These are phyloP conservation scores for Drosophila truncata DNA, from an alignment of 1,140 invertebrate genomes.

Conservation along the genomic window DNA sequence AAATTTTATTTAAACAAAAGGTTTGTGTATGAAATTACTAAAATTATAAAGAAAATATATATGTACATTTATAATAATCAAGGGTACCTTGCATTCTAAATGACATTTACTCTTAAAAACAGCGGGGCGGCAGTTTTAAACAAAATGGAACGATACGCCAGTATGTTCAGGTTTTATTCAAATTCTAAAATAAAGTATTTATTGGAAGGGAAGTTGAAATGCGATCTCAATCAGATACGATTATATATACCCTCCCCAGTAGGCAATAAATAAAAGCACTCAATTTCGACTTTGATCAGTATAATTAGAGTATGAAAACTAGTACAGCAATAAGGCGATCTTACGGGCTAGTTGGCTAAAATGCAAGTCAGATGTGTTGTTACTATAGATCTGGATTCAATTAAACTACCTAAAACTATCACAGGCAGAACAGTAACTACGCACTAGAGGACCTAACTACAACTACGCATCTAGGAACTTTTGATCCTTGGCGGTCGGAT, in stretches of 20 bases:
- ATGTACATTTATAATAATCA: background rate
- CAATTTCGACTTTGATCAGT: slow-evolving; percentile 24
- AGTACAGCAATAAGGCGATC: slow-evolving; percentile 21
- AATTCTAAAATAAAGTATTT: slow-evolving; percentile 3
- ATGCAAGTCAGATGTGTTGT: slow-evolving; percentile 47
- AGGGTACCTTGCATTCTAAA: background rate
- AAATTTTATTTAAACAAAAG: too few species aligned
- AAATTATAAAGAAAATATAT: too few species aligned
- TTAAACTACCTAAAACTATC: slow-evolving; percentile 81
- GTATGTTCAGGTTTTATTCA: background rate
- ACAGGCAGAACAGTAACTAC: slow-evolving; percentile 81
- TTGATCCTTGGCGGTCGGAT: slow-evolving; percentile 36
- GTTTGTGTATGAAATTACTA: too few species aligned
- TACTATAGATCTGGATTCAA: slow-evolving; percentile 37
- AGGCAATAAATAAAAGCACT: slow-evolving; percentile 3
- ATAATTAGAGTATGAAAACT: slow-evolving; percentile 20
- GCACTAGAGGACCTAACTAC: slow-evolving; percentile 66
- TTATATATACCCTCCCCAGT: background rate
- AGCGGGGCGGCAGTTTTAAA: background rate
- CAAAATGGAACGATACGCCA: background rate
- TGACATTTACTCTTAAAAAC: background rate
- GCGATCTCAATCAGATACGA: background rate
- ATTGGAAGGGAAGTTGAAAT: background rate
- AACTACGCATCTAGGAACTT: slow-evolving; percentile 51
- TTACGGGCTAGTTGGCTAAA: slow-evolving; percentile 45